Evolutionary conservation across 2,797 vertebrate species (phyloP).

Genomic region (Todus mexicanus): DNA sequence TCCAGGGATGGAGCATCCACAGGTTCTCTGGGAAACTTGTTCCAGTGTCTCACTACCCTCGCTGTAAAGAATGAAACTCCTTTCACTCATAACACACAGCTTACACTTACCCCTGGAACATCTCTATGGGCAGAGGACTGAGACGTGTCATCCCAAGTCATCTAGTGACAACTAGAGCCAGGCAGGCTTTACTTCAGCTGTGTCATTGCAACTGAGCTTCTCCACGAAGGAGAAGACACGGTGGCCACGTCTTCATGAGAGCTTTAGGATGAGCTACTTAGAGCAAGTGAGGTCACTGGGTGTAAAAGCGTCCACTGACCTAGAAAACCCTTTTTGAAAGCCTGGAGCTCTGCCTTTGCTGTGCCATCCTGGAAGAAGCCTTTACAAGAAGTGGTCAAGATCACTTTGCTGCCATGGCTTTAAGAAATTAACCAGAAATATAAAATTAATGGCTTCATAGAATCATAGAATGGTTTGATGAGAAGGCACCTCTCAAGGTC

Average conservation of each 20-base stretch:
- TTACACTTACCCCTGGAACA: background rate
- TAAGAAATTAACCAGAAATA: background rate
- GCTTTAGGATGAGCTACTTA: background rate
- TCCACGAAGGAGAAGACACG: background rate
- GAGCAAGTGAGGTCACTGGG: background rate
- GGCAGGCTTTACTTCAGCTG: background rate
- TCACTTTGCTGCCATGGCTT: background rate
- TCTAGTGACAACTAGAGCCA: background rate
- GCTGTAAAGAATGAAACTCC: too few species aligned
- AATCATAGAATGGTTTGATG: background rate
- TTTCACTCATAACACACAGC: background rate
- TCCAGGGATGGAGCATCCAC: too few species aligned
- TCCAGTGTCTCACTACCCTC: too few species aligned
- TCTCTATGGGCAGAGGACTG: background rate
- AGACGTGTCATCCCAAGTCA: background rate
- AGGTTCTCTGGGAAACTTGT: too few species aligned
- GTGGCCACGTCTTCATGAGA: background rate
- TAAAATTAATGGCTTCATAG: background rate
- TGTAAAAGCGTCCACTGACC: background rate
- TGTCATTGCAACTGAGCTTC: background rate
- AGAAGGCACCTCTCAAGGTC: accelerated
- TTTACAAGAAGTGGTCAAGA: background rate
- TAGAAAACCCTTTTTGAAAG: background rate
- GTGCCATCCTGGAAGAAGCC: background rate
- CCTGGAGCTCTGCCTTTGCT: background rate